phyloP scores from a whole-genome alignment of 2,113 vertebrate species.

The Lathamus discolor region DNA sequence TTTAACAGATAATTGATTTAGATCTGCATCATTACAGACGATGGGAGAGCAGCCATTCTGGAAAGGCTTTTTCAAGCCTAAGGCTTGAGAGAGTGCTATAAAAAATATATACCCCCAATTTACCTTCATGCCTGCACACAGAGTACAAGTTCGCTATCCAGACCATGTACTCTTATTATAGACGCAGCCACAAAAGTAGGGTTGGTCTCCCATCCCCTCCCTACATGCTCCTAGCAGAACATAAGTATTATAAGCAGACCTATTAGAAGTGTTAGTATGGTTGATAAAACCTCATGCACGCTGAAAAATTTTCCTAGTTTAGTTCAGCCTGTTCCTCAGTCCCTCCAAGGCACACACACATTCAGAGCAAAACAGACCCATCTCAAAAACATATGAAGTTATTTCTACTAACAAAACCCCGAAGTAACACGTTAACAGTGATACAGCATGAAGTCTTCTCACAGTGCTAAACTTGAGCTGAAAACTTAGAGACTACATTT shows the following conservation, averaged over 20 bases:
- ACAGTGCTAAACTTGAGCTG: not conserved
- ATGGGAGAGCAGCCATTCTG: not conserved
- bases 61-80: not conserved
- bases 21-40: not conserved
- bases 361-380: not conserved
- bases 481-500: not conserved
- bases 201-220: not conserved
- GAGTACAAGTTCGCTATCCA: not conserved
- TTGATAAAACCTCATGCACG: accelerated
- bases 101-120: not conserved
- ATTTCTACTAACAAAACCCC: not conserved
- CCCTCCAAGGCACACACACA: accelerated
- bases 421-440: not conserved
- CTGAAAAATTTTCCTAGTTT: not conserved
- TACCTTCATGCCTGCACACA: accelerated
- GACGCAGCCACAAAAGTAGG: accelerated
- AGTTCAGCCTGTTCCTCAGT: not conserved
- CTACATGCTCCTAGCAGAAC: not conserved
- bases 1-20: not conserved
- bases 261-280: not conserved
- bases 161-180: not conserved
- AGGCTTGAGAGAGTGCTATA: not conserved
- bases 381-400: not conserved
- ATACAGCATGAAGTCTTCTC: not conserved
- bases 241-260: not conserved